phyloP scores from a whole-genome alignment of 2,888 invertebrate genomes.

The Micropterix aruncella region DNA sequence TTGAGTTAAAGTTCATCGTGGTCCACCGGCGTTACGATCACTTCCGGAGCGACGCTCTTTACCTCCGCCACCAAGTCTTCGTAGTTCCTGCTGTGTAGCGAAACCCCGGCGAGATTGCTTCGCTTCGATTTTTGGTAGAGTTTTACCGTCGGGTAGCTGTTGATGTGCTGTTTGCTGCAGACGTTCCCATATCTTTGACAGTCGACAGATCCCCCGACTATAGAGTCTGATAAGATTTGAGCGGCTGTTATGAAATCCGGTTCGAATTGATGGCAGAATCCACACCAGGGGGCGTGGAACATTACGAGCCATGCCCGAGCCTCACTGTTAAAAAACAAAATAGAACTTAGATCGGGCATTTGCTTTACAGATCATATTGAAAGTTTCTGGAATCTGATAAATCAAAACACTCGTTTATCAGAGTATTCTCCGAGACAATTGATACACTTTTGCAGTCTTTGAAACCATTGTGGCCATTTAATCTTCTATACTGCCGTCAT shows the following conservation, averaged over 20 bases:
- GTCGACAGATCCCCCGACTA: conserved; percentile 47
- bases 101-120: conserved; percentile 15
- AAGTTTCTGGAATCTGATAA: too few relatives aligned
- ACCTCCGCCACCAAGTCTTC: conserved; percentile 9
- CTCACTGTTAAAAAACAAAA: conserved; percentile 14
- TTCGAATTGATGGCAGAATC: conserved; percentile 48
- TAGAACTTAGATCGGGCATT: too few relatives aligned
- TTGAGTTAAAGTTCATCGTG: conserved; percentile 11
- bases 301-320: conserved; percentile 42
- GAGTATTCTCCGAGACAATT: too few relatives aligned
- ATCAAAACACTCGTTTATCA: too few relatives aligned
- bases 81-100: conserved; percentile 6
- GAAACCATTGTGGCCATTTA: too few relatives aligned
- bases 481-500: too few relatives aligned
- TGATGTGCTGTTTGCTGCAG: conserved; percentile 36
- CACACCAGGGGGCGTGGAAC: conserved; percentile 56
- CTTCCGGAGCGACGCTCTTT: conserved; percentile 7
- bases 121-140: conserved; percentile 25
- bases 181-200: conserved; percentile 40
- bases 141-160: conserved; percentile 44
- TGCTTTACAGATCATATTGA: too few relatives aligned
- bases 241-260: conserved; percentile 53
- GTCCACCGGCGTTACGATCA: conserved; percentile 10
- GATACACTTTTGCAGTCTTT: too few relatives aligned
- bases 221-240: conserved; percentile 34